A percentile compares a stretch with the other conserved stretches of the same genome.
phyloP scores from a whole-genome alignment of 1,140 invertebrate species.

The Drosophila pruinosa region DNA sequence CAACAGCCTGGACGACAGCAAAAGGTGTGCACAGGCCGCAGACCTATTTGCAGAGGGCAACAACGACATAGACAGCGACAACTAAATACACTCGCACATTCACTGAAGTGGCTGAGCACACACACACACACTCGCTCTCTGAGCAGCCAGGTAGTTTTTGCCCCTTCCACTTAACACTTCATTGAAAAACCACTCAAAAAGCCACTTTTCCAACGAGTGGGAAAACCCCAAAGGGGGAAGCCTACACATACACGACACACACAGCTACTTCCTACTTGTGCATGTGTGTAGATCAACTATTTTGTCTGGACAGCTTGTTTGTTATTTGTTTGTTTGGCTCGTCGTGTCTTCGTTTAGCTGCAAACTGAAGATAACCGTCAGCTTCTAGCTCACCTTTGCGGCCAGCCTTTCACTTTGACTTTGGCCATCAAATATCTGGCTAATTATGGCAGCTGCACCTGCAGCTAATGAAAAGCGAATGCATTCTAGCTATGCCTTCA shows the following conservation, averaged over 20 bases:
- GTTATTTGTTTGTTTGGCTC: constrained; percentile 12
- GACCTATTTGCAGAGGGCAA: constrained; percentile 55
- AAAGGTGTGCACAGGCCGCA: constrained; percentile 67
- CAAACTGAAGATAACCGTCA: background rate
- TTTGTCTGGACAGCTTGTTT: constrained; percentile 27
- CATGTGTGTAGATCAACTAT: constrained; percentile 40
- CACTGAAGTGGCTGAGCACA: constrained; percentile 44
- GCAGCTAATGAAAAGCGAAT: constrained; percentile 41
- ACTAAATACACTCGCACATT: constrained; percentile 55
- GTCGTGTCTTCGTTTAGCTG: constrained; percentile 1
- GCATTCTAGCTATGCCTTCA: constrained; percentile 1
- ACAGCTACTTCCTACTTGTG: background rate
- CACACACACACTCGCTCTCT: constrained; percentile 24
- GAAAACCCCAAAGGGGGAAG: constrained; percentile 33
- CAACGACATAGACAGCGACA: constrained; percentile 49
- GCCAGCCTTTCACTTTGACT: constrained; percentile 47
- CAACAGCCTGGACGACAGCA: constrained; percentile 30
- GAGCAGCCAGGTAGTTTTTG: constrained; percentile 54
- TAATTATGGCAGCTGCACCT: constrained; percentile 32
- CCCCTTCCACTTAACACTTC: constrained; percentile 77
- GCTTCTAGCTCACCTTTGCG: background rate
- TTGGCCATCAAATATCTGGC: constrained; percentile 31
- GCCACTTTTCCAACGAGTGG: constrained; percentile 60
- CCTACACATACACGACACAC: constrained; percentile 4
- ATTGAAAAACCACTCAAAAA: constrained; percentile 81